phyloP scores from a whole-genome alignment of 1,140 invertebrate species.

The Holcopasites calliopsidis region DNA sequence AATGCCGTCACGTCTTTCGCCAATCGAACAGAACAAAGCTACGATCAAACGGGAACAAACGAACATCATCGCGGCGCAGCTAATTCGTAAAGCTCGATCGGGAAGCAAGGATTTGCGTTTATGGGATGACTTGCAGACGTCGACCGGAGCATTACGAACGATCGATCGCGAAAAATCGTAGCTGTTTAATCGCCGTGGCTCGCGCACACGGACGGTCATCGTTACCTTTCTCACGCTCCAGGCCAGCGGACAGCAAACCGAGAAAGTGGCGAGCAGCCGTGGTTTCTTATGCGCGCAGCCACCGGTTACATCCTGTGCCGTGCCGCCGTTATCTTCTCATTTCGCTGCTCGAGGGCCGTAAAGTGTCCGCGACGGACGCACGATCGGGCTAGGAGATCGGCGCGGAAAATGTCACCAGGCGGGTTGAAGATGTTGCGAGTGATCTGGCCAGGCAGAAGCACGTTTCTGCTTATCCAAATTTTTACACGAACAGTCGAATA shows the following conservation, averaged over 20 bases:
- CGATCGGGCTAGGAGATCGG: not conserved
- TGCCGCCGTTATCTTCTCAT: constrained; percentile 57
- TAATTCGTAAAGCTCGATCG: not conserved
- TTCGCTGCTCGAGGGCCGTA: constrained; percentile 22
- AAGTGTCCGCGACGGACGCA: constrained; percentile 47
- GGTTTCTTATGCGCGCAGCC: constrained; percentile 50
- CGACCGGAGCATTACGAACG: constrained; percentile 16
- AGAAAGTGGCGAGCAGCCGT: constrained; percentile 67
- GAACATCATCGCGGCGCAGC: not conserved
- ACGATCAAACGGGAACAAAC: constrained; percentile 19
- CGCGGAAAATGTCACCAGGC: not conserved
- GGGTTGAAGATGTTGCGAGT: not conserved
- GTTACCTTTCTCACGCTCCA: constrained; percentile 57
- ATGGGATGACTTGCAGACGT: constrained; percentile 25
- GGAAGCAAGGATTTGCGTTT: not conserved
- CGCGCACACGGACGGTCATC: constrained; percentile 42
- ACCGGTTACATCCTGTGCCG: constrained; percentile 54
- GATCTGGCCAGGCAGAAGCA: too few relatives aligned
- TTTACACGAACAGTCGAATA: too few relatives aligned
- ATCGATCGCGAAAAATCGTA: constrained; percentile 39
- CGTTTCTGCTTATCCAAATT: too few relatives aligned
- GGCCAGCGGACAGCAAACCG: constrained; percentile 54
- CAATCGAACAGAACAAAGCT: not conserved
- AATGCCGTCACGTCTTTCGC: too few relatives aligned
- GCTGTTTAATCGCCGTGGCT: constrained; percentile 31